Percentiles rank a stretch among this genome's conserved stretches.
Evolutionary conservation across 2,113 vertebrate species (phyloP).

Genomic region (Cyphomyrus plagiostoma): DNA sequence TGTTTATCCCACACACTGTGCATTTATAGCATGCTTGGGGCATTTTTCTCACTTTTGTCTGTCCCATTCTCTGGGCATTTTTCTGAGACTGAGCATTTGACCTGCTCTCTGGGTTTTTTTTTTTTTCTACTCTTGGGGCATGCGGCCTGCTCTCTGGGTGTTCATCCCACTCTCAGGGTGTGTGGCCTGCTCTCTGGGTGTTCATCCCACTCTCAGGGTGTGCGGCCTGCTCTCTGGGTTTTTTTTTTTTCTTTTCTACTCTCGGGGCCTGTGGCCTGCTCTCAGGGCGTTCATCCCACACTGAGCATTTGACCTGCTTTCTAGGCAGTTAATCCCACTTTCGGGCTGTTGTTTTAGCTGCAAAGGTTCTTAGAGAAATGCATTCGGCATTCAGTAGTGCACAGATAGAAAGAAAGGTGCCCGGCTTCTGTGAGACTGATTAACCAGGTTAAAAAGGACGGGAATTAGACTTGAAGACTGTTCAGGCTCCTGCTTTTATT

Average conservation of each 20-base stretch:
- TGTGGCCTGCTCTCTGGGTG: too few relatives aligned
- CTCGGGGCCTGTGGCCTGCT: background rate
- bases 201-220: too few relatives aligned
- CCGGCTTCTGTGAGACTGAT: background rate
- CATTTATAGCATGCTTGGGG: background rate
- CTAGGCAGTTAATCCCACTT: background rate
- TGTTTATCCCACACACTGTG: too few relatives aligned
- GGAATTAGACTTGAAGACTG: background rate
- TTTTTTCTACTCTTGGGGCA: background rate
- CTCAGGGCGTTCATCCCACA: background rate
- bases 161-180: background rate
- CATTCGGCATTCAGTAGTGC: background rate
- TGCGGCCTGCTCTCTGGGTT: too few relatives aligned
- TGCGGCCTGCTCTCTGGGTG: background rate
- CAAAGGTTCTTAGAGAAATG: background rate
- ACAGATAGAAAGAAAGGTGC: background rate
- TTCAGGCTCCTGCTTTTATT: background rate
- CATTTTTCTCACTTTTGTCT: background rate
- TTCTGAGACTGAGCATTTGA: background rate
- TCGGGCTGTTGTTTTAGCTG: background rate
- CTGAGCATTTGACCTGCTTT: rapidly evolving
- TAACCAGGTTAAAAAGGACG: background rate
- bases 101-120: background rate
- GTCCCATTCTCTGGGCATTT: background rate
- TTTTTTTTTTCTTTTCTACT: background rate